Base-by-base conservation (phyloP, 2,797 vertebrate genomes). In the Clamator glandarius region DNA sequence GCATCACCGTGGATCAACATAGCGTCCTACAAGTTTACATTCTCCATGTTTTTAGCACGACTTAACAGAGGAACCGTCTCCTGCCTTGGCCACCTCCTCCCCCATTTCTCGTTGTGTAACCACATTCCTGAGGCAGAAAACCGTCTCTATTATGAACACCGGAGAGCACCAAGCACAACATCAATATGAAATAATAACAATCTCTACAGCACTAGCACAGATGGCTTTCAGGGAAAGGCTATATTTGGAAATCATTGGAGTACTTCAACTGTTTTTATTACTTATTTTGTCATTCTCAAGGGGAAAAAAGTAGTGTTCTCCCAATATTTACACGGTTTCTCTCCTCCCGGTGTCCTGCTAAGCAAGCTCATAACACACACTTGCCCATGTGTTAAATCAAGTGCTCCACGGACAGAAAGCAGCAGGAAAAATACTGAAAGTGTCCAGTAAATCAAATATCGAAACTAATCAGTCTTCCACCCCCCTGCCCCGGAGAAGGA, bases 11-110 rank as follows among this genome's bases (percentile, higher is more conserved):
- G 42, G 36, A 29, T 33, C 66, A 33, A 18, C 6, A 1, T 44
- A 36, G 29, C 2, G 4, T 5, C 2, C 0, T 1, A 16, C 54
- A 26, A 23, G 31, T 9, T 1, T 4, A 9, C 1, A n/a, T 54
- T 48, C 35, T 8, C 29, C 63, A 44, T 51, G 2, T 2, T 31
- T 41, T 16, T 1, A 51, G 15, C n/a, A 42, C 14, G 75, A n/a
- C n/a, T 54, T 4, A 6, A 15, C 17, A 17, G 33, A 44, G 50
- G 2, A 5, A 25, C 42, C 33, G 24, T 31, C 33, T 50, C 48
- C 3, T 4, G 13, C 57, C 20, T 0, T 5, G 36, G 2, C 48
- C 59, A 46, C 1, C 51, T 69, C 50, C 36, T 88, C 51, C 35
- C 26, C 19, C 2, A 5, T 11, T 46, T 13, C 50, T 28, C 62